Evolutionary conservation across 2,888 invertebrate species (phyloP), one percentile per base, ranked within the genome.

Genomic region (Phorcus lineatus): DNA sequence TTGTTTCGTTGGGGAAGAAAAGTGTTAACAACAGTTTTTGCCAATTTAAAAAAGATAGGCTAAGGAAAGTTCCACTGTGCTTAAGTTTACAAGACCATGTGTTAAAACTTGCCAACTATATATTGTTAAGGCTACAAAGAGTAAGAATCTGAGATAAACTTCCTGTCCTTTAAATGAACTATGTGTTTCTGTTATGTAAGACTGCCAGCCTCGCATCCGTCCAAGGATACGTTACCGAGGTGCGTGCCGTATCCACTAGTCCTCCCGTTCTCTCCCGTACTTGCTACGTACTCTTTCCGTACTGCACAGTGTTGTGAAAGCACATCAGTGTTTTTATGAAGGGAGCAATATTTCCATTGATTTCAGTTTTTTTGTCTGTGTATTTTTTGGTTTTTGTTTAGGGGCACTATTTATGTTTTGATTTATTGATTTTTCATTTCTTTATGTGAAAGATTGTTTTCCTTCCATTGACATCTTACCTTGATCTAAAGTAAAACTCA

Each of bases 331-430:
- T 36, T 70, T 31, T 22, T 76, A 7, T 77, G 3, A n/a, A 74
- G 74, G 74, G 77, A 4, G 77, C 67, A 28, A 74, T 74, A 40
- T 74, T 54, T 47, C 74, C 57, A 52, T 70, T 74, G 40, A 62
- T 74, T 31, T 55, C 47, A 57, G 74, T 57, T 78, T 70, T 70
- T n/a, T n/a, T n/a, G n/a, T n/a, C n/a, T 80, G 66, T 79, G 79
- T 81, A n/a, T 67, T 40, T 78, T 11, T 13, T 36, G 40, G 22
- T 28, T 80, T 16, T 53, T 13, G 54, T 28, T 52, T 1, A 24
- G 40, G 40, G 40, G 47, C 62, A 19, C 19, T 62, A 62, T 19
- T 6, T 70, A 22, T 76, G 54, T 36, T 11, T 13, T 22, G 28
- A 17, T 55, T 53, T 79, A 55, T 74, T 78, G 74, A 75, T 24